Conservation (phyloP, 2,888 invertebrate species). For the Ectemnius lituratus region DNA sequence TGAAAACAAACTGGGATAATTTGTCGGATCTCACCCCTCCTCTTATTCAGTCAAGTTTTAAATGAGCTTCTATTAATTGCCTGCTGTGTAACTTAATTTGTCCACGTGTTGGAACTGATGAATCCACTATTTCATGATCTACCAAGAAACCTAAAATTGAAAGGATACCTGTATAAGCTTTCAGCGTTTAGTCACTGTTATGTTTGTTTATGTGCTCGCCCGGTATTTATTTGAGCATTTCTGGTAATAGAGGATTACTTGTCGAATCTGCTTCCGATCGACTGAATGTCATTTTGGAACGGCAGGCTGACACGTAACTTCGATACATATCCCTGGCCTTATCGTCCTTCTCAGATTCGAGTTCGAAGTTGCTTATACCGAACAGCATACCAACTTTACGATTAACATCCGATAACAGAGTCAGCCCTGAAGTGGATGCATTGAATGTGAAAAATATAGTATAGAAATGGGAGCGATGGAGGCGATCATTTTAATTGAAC, state of each 20-base stretch:
- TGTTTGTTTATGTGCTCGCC: too few species aligned
- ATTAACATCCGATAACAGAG: conserved; percentile 64
- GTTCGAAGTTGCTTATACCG: conserved; percentile 64
- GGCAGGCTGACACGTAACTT: conserved; percentile 67
- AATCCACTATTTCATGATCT: conserved; percentile 80
- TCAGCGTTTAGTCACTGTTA: too few species aligned
- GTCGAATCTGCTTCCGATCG: conserved; percentile 52
- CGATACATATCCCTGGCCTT: conserved; percentile 69
- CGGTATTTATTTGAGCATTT: too few species aligned
- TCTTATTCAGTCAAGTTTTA: conserved; percentile 52
- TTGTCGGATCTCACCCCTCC: background rate
- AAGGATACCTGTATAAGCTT: background rate
- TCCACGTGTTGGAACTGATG: conserved; percentile 79
- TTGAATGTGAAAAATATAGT: too few species aligned
- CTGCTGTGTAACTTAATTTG: conserved; percentile 80
- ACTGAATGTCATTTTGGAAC: conserved; percentile 56
- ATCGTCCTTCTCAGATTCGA: conserved; percentile 63
- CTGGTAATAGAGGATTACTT: too few species aligned
- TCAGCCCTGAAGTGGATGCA: conserved; percentile 56
- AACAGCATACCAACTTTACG: conserved; percentile 63
- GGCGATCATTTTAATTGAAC: too few species aligned
- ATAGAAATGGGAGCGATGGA: too few species aligned
- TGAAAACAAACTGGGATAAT: too few species aligned
- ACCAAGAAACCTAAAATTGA: conserved; percentile 64
- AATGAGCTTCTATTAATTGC: conserved; percentile 79